A percentile compares a stretch with the other conserved stretches of the same genome.
Conservation (phyloP, 92 coral and sea anemone genomes). For the Isaurus tuberculatus region DNA sequence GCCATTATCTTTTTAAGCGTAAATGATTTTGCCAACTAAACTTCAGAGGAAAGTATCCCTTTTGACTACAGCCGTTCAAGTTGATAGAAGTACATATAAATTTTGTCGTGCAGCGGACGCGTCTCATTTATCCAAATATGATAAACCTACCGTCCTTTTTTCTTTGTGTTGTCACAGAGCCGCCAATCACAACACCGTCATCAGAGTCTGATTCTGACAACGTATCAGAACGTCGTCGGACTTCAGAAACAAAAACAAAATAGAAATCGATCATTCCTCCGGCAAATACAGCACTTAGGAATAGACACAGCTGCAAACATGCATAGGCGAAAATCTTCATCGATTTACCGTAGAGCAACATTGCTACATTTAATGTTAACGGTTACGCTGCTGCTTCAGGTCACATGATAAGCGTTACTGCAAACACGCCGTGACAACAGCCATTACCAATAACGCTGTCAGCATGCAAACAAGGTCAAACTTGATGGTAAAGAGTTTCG, state of each 20-base stretch:
- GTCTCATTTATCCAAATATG: not conserved
- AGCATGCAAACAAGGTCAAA: not conserved
- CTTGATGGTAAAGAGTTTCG: not conserved
- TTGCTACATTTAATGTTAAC: not conserved
- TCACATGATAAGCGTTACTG: not conserved
- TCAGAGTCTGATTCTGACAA: slow-evolving; percentile 78
- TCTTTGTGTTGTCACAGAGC: slow-evolving; percentile 38
- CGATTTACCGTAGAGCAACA: not conserved
- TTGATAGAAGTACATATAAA: too few relatives aligned
- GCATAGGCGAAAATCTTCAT: not conserved
- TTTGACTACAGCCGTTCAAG: too few relatives aligned
- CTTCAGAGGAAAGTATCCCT: too few relatives aligned
- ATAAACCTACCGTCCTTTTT: slow-evolving; percentile 27
- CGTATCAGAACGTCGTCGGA: not conserved
- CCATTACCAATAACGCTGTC: not conserved
- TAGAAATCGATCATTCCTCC: not conserved
- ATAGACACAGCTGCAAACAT: not conserved
- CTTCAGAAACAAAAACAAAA: slow-evolving; percentile 19
- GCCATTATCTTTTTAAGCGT: too few relatives aligned
- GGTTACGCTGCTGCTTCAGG: not conserved
- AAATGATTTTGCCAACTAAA: too few relatives aligned
- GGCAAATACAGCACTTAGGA: not conserved
- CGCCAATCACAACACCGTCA: slow-evolving; percentile 80
- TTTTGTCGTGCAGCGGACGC: not conserved
- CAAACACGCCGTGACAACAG: too few relatives aligned